Evolutionary conservation across 2,888 invertebrate species (phyloP), one percentile per base, ranked within the genome.

Genomic region (Erebia aethiops): DNA sequence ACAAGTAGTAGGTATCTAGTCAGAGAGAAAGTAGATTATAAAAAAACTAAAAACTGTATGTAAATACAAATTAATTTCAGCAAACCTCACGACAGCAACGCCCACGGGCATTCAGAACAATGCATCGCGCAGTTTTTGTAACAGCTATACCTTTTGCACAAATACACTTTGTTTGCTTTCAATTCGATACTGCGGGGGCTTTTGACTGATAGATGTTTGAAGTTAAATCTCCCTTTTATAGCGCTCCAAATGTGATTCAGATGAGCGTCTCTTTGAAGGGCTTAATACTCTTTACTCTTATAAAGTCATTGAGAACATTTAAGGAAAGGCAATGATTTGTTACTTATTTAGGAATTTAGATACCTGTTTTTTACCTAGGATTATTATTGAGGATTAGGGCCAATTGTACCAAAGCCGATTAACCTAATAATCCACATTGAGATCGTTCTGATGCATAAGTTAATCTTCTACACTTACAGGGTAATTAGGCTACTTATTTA

Each of bases 141-240:
- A 79, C 81, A 85, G 84, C 84, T 67, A 69, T 86, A 87, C 87
- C 84, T 87, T 88, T 89, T 88, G 84, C 79, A 87, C 88, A 88
- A 90, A 88, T 87, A 90, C 77, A 79, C 82, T 84, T 85, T 92
- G 91, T 92, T 92, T 91, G 87, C 86, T 89, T 92, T 92, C 87
- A 87, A 92, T 92, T 91, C 89, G 80, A 74, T 77, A 77, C 78
- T 77, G 78, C 79, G 82, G 86, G 87, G 87, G 87, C 81, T 84
- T 84, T 80, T 82, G 74, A 81, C 82, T 82, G 84, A 87, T 87
- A 87, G 83, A 87, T 85, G 89, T 91, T 91, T 89, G 88, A 90
- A 91, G 91, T 88, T 89, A 91, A 91, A 90, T 91, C 91, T 90
- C 90, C 90, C 91, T 90, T 87, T 88, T 87, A 88, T 35, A 89